Evolutionary conservation across 1,140 invertebrate genomes (phyloP), one percentile per base, ranked within the genome.

Genomic region (Teleopsis dalmanni): DNA sequence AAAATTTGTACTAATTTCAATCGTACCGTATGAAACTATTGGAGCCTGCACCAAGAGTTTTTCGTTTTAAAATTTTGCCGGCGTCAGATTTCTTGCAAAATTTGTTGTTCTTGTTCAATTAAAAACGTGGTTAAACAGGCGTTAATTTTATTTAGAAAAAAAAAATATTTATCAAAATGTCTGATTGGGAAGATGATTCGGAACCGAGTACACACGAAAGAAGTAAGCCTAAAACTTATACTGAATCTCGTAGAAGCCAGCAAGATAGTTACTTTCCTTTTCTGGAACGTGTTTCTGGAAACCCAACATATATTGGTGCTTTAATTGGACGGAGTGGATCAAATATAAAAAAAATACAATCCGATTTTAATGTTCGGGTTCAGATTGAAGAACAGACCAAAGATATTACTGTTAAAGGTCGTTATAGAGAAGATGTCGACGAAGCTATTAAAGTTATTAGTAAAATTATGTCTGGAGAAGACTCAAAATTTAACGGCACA

Each of bases 311-410:
- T 19, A n/a, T 69, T 4, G 65, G 65, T 5, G 46, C 50, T 3
- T 26, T 69, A 1, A 69, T 69, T 33, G 65, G 65, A 9, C 58
- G 47, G 11, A 55, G 43, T 3, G 65, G 65, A 5, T 47, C 59
- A 0, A 69, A 64, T 44, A 58, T 69, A 14, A 35, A 48, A 8
- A 54, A 57, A 13, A 42, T 68, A 18, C 55, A 69, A 42, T 52
- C 48, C 0, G 56, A 68, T 18, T 68, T 33, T n/a, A 41, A 52
- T 25, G 65, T 69, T 4, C 56, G 57, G 2, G 29, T 69, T 11
- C 44, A 69, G 16, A 16, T 69, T 2, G 55, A 50, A 27, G 44
- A 50, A 23, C n/a, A n/a, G n/a, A n/a, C n/a, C n/a, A n/a, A n/a
- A 59, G 45, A 36, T 0, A 58, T 59, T 0, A 53, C 44, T n/a